Base-by-base conservation (phyloP, 2,113 vertebrate species). In the Larimichthys polyactis region DNA sequence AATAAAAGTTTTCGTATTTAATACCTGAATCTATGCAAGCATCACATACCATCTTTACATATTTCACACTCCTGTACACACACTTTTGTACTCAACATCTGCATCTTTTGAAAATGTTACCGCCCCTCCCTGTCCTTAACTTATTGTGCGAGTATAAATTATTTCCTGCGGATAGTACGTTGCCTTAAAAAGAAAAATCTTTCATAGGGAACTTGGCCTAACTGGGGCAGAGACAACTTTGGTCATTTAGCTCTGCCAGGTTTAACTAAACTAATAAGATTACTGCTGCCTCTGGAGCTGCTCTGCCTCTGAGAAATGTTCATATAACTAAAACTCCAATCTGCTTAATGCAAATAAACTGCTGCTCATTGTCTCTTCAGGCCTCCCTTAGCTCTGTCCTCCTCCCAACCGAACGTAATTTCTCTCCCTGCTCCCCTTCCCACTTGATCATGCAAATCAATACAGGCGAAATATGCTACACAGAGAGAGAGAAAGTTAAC, bases 311-410 rank as follows among this genome's bases (percentile, higher is more conserved):
- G 71, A 91, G 77, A 82, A 90, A 89, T 85, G 83, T 85, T 90
- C 80, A 77, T 75, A 77, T 65, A 85, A 76, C 71, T 73, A 80
- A 82, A 86, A 85, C 78, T 84, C 75, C 83, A 89, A 86, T 89
- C 86, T 84, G 65, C 74, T 87, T 76, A 88, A 92, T 89, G 81
- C 83, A 91, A 92, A 90, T 88, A 88, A 88, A 85, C 70, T 16
- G 4, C 66, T 1, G 64, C 51, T 82, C 66, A 68, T 87, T 70
- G 85, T 85, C 85, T 85, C 84, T 73, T 78, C 27, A 43, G 79
- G 88, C 75, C 83, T 85, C 29, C 24, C 24, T 84, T 46, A 20
- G 62, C 75, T 67, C 78, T 36, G 70, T 84, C 72, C 75, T 72
- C 49, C 70, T 70, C 11, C 74, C 36, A 16, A 54, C 40, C 67